These are phyloP conservation scores for Chrysolina oricalcia DNA, from an alignment of 2,888 invertebrate genomes.

Conservation along the genomic window DNA sequence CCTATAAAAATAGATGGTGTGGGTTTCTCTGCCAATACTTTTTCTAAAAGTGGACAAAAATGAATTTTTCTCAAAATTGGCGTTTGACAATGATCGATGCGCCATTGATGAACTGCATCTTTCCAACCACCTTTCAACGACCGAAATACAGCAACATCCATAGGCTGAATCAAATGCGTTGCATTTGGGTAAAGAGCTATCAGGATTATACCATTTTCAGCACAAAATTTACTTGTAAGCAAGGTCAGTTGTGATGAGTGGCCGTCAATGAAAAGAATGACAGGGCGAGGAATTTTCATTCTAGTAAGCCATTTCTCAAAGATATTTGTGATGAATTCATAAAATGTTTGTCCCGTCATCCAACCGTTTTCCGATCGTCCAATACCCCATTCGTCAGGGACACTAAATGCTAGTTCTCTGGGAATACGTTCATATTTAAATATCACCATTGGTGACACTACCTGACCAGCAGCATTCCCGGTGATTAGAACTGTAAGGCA, in stretches of 20 bases:
- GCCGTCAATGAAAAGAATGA: conserved; percentile 68
- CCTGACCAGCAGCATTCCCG: conserved; percentile 36
- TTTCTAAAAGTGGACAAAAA: too few species aligned
- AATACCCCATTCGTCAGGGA: conserved; percentile 65
- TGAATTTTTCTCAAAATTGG: too few species aligned
- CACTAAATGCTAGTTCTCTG: background rate
- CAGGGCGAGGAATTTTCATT: conserved; percentile 62
- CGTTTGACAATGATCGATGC: too few species aligned
- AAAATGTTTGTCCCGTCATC: conserved; percentile 68
- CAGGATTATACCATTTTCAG: conserved; percentile 61
- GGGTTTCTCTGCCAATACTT: too few species aligned
- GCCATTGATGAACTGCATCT: too few species aligned
- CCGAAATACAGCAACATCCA: conserved; percentile 66
- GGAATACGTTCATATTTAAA: conserved; percentile 3
- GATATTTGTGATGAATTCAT: conserved; percentile 65
- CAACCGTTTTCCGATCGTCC: conserved; percentile 69
- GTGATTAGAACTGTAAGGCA: conserved; percentile 40
- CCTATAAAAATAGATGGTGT: too few species aligned
- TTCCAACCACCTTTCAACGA: conserved; percentile 58
- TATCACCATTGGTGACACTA: conserved; percentile 25
- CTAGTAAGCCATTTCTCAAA: conserved; percentile 66
- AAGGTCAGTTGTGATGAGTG: conserved; percentile 67
- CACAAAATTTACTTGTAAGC: conserved; percentile 66
- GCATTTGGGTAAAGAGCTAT: conserved; percentile 65
- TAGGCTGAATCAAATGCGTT: conserved; percentile 66